Evolutionary conservation across 2,797 vertebrate genomes (phyloP), one percentile per base, ranked within the genome.

Genomic region (Pogonophryne albipinna): DNA sequence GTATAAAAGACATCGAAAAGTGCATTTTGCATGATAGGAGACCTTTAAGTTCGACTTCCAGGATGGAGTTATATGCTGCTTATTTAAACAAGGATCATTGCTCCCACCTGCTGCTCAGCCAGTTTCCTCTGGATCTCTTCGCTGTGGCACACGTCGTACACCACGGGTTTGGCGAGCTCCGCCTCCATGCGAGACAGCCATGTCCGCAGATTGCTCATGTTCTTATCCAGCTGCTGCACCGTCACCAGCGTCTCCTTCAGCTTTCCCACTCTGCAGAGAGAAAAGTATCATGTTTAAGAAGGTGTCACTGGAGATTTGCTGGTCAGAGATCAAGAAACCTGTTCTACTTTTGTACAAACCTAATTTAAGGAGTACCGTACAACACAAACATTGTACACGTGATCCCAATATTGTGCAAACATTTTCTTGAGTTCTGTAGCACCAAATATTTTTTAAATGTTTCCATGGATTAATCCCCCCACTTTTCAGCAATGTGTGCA

Each of bases 71-170:
- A 20, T 14, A 20, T n/a, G 16, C 45, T 20, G 56, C 4, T 6
- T 19, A 44, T 1, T 42, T 4, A 10, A 49, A 49, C 5, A 42
- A 7, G 5, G 27, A 11, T 31, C 9, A 11, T 4, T 20, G 0
- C 3, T 47, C 90, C 79, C 92, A 98, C 98, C 97, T 98, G 98
- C 87, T 99, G 98, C 87, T 99, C 96, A 0, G 95, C 92, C 12
- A 99, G 97, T 68, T 97, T 97, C 92, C 94, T 96, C 93, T 98
- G 97, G 68, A 99, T 99, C 94, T 99, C 98, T 3, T 97, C 96
- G 19, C 94, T 91, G 79, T 99, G 95, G 52, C 98, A 99, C 81
- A 95, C 91, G 55, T 85, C 92, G 89, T 98, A 99, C 66, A 96
- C 95, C 23, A 98, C 94, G 0, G 98, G 98, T 85, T 95, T 97